Base-by-base conservation (phyloP, 2,113 vertebrate genomes). In the Bos taurus region DNA sequence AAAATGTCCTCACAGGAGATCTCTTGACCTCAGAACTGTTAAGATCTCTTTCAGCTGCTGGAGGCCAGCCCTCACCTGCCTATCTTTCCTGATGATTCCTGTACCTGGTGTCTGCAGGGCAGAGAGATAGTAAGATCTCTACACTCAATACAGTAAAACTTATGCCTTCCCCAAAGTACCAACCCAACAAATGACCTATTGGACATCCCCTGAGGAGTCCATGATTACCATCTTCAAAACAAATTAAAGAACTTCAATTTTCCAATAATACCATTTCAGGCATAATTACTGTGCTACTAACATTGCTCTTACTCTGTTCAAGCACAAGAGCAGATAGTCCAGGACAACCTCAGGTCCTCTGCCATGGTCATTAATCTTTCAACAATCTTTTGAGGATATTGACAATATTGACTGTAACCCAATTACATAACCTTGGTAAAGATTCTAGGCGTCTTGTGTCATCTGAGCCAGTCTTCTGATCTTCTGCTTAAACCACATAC, bases 1-100 rank as follows among this genome's bases (percentile, higher is more conserved):
- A 56, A 97, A 97, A 96, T 77, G 52, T 77, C 30, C 43, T 88
- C 43, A 80, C 81, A 96, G 83, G 82, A 93, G 54, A 92, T 60
- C 19, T 46, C 86, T 84, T 26, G 33, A 64, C 26, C 86, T 87
- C 26, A 74, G 46, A 85, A 67, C 21, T 46, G n/a, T 84, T 85
- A 77, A 64, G 80, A 78, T 94, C n/a, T 81, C 89, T 57, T 95
- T 64, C 60, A 95, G 30, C 19, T 57, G 26, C 21, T 54, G 25
- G 71, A 97, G 54, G 85, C 78, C 92, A 93, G 36, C 56, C 19
- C 36, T 87, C 78, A 50, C 50, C 26, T 28, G 30, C 19, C 64
- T 71, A 54, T 81, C 84, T 82, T 85, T 30, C 60, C 80, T 82
- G 74, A 95, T 12, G 64, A 96, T 59, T 88, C 84, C 67, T 82